phyloP scores from a whole-genome alignment of 2,888 invertebrate genomes.

The Nephrotoma guestfalica region DNA sequence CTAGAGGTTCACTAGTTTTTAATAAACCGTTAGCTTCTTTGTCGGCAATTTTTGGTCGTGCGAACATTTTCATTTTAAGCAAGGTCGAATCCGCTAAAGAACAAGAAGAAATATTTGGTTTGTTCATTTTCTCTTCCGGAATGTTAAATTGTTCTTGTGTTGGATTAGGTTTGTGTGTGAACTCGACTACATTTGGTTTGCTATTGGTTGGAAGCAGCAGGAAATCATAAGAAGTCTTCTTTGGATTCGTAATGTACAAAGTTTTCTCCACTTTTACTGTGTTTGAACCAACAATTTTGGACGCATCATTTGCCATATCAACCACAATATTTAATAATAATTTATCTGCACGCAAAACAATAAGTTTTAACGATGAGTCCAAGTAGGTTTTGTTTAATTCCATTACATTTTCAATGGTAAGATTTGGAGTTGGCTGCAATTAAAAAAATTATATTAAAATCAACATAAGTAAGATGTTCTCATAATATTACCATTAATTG shows the following conservation, averaged over 20 bases:
- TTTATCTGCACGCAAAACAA: background rate
- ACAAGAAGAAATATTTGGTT: background rate
- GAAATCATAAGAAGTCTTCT: background rate
- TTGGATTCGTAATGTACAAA: background rate
- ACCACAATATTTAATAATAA: background rate
- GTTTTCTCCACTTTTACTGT: background rate
- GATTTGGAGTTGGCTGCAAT: background rate
- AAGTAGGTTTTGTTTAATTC: background rate
- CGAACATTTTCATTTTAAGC: background rate
- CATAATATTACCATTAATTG: background rate
- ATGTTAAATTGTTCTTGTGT: background rate
- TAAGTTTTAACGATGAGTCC: background rate
- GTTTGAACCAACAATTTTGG: background rate
- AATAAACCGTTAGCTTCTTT: background rate
- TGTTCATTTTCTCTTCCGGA: background rate
- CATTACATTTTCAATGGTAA: background rate
- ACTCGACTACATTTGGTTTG: background rate
- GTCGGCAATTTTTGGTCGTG: background rate
- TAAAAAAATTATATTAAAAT: background rate
- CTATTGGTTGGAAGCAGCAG: background rate
- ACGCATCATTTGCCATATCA: background rate
- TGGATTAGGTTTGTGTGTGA: background rate
- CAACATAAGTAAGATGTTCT: background rate
- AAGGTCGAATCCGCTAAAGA: background rate
- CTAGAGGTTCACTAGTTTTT: background rate